Evolutionary conservation across 2,888 invertebrate genomes (phyloP).

Genomic region (Endotricha flammealis): DNA sequence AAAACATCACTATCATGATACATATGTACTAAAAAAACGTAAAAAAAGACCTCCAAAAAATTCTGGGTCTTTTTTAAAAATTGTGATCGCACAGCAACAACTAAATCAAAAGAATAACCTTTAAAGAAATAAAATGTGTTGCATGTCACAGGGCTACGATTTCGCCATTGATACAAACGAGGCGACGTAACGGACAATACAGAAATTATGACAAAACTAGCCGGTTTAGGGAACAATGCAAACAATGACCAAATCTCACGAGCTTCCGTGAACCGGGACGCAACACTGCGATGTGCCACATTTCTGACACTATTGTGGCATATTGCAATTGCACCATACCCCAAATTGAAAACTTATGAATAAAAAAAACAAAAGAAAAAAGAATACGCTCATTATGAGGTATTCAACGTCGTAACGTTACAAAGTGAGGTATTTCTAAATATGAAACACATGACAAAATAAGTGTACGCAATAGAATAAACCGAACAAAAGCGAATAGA

Average conservation of each 20-base stretch:
- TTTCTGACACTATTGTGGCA: slow-evolving; percentile 19
- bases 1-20: no score
- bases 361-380: slow-evolving; percentile 16
- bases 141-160: slow-evolving; percentile 5
- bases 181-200: slow-evolving; percentile 19
- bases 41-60: no score
- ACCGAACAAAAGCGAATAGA: slow-evolving; percentile 15
- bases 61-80: no score
- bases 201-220: slow-evolving; percentile 29
- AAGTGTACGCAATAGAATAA: slow-evolving; percentile 11
- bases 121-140: slow-evolving; percentile 6
- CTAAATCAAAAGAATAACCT: slow-evolving; percentile 1
- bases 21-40: no score
- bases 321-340: slow-evolving; percentile 20
- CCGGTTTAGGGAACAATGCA: slow-evolving; percentile 31
- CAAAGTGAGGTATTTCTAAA: slow-evolving; percentile 18
- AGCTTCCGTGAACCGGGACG: slow-evolving; percentile 29
- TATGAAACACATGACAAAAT: slow-evolving; percentile 18
- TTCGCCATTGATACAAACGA: slow-evolving; percentile 17
- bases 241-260: slow-evolving; percentile 41
- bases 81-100: no score
- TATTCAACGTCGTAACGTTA: slow-evolving; percentile 13
- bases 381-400: slow-evolving; percentile 12
- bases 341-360: slow-evolving; percentile 15
- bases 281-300: slow-evolving; percentile 28